phyloP scores from a whole-genome alignment of 2,888 invertebrate species.

The Agrenia bidenticulata region DNA sequence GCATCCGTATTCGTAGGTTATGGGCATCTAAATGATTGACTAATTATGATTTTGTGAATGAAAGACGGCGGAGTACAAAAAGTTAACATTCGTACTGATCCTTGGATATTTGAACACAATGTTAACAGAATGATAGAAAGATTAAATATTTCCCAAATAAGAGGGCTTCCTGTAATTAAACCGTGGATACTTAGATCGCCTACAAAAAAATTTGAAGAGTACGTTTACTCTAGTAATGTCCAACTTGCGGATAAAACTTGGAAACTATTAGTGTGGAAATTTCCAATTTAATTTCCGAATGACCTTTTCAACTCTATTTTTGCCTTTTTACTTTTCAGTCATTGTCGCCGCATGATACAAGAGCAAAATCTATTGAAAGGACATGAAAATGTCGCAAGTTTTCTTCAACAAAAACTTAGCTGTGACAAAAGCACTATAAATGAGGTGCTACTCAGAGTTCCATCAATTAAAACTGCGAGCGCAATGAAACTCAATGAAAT shows the following conservation, averaged over 20 bases:
- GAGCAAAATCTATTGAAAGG: slow-evolving; percentile 21
- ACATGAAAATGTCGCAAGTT: slow-evolving; percentile 26
- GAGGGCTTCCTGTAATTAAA: slow-evolving; percentile 26
- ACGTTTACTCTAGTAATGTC: not conserved
- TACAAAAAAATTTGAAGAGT: slow-evolving; percentile 11
- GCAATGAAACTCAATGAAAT: slow-evolving; percentile 36
- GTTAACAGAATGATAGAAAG: slow-evolving; percentile 12
- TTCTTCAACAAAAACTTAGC: slow-evolving; percentile 24
- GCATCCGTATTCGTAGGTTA: not conserved
- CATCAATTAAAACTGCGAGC: slow-evolving; percentile 23
- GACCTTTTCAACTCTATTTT: not conserved
- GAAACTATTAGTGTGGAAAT: not conserved
- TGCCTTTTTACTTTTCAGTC: slow-evolving; percentile 9
- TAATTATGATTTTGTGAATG: not conserved
- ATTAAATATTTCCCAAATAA: not conserved
- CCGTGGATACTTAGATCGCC: slow-evolving; percentile 39
- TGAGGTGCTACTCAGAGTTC: slow-evolving; percentile 23
- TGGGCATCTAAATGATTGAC: not conserved
- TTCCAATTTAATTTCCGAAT: too few relatives aligned
- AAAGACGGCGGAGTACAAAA: slow-evolving; percentile 27
- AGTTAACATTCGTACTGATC: slow-evolving; percentile 30
- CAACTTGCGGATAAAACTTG: not conserved
- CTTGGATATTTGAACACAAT: slow-evolving; percentile 29
- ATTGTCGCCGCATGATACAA: not conserved
- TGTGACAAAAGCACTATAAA: slow-evolving; percentile 11